Base-by-base conservation (phyloP, 2,113 vertebrate species). In the Tachuris rubrigastra region DNA sequence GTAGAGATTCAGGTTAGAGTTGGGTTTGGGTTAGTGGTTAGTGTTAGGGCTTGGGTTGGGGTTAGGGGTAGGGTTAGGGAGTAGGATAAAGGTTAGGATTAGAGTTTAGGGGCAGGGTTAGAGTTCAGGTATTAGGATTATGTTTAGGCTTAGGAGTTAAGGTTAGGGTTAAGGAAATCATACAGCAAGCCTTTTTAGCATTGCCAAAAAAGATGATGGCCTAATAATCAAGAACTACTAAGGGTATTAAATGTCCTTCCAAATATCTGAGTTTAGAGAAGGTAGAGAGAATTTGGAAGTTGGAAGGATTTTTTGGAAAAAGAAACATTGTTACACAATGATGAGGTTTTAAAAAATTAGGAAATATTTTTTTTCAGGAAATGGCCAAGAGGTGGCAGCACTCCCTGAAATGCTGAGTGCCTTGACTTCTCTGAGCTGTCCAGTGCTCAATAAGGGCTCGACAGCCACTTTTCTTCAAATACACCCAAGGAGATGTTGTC, bases 331-430 rank as follows among this genome's bases (percentile, higher is more conserved):
- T 89, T 93, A 84, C 30, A 68, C 22, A 14, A n/a, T 66, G 56
- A 44, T 22, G 82, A 94, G 68, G 39, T 87, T 93, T 87, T 81
- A 12, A 79, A 86, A 93, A 81, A 60, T 8, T 62, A 78, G 35
- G 24, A 37, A 72, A 79, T 41, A n/a, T 50, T 63, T 53, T 90
- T 93, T 82, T 95, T 60, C 91, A 67, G 14, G 22, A 71, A 95
- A 50, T 77, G 60, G 62, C 97, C 98, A 76, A 97, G 91, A 98
- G 98, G 89, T 97, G 98, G 98, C 97, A 98, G 96, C 94, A 94
- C 95, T 62, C n/a, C 80, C 90, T 49, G 77, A 95, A 63, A 74
- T 67, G 65, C 86, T 68, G 41, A 31, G 50, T 3, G 62, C 53
- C 85, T 46, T 84, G 67, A 79, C 82, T 82, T 93, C 94, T 85